Conservation (phyloP, 2,888 invertebrate species). For the Melanostoma scalare region DNA sequence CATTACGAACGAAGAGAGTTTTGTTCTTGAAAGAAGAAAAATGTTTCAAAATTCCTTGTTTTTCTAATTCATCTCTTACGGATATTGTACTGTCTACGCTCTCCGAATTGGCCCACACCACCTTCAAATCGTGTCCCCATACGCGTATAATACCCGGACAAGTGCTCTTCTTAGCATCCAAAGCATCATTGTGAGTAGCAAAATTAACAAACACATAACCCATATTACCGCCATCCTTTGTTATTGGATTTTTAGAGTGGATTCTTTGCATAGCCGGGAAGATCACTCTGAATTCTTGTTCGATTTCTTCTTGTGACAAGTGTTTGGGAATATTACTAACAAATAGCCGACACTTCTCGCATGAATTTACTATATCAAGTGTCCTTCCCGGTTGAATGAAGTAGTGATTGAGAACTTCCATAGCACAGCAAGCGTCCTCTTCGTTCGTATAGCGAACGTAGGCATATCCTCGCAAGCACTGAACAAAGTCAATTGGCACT, state of each 20-base stretch:
- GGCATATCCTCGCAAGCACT: slow-evolving; percentile 77
- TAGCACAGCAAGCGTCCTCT: slow-evolving; percentile 76
- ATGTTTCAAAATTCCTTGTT: slow-evolving; percentile 7
- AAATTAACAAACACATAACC: slow-evolving; percentile 78
- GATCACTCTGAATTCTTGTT: slow-evolving; percentile 72
- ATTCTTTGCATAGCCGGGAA: slow-evolving; percentile 76
- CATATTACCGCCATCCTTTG: slow-evolving; percentile 67
- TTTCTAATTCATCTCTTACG: slow-evolving; percentile 62
- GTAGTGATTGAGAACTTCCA: slow-evolving; percentile 77
- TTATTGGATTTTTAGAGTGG: slow-evolving; percentile 61
- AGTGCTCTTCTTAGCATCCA: slow-evolving; percentile 76
- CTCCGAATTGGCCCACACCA: slow-evolving; percentile 78
- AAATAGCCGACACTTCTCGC: slow-evolving; percentile 77
- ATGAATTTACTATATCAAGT: slow-evolving; percentile 77
- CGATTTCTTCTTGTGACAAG: slow-evolving; percentile 75
- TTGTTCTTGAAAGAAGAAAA: slow-evolving; percentile 74
- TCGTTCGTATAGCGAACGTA: slow-evolving; percentile 77
- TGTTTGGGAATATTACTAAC: slow-evolving; percentile 77
- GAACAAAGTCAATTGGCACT: slow-evolving; percentile 77
- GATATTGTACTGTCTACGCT: slow-evolving; percentile 73
- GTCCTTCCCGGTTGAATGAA: slow-evolving; percentile 73
- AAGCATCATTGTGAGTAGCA: slow-evolving; percentile 75
- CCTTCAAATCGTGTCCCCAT: slow-evolving; percentile 77
- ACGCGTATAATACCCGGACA: slow-evolving; percentile 76
- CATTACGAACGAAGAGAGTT: slow-evolving; percentile 77